Base-by-base conservation (phyloP, 2,888 invertebrate genomes). In the Watsonalla cultraria region DNA sequence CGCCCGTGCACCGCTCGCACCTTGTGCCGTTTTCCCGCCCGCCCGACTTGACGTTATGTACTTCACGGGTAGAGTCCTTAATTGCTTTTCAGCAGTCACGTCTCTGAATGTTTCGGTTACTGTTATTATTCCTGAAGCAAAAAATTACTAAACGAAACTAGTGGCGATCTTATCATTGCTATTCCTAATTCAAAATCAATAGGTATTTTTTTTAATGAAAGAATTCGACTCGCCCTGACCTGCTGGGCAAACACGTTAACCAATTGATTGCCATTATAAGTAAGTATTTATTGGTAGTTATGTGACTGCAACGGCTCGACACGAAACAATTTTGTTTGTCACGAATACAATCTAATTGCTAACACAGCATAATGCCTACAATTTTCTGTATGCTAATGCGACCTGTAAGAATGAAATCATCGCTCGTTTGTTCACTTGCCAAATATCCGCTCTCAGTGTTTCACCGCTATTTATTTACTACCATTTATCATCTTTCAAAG, bases 21-120 rank as follows among this genome's bases (percentile, higher is more conserved):
- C 45, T 7, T 15, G 24, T 48, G 15, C 37, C 56, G 54, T 76
- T 80, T 74, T 77, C 58, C 68, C 72, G 74, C 72, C 71, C 72
- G 73, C 72, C 69, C 60, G 69, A 59, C 51, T 50, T 5, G 9
- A 37, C 37, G 15, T 9, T 49, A 37, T 35, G 11, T 37, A 37
- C 37, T 37, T 42, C 42, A 1, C 8, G 11, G 42, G 11, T 2
- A 42, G 42, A 8, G 37, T 24, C 24, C 24, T 24, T 24, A 24
- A 24, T 24, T 24, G 24, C 24, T 24, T 4, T 24, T 24, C 24
- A 24, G 24, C 24, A 24, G 24, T 24, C 24, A 24, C 24, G 24
- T 24, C 4, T 4, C 24, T 24, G 24, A 24, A 24, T 24, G 24
- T 24, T 24, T 24, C 24, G 2, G 37, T 37, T 5, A 4, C 37